phyloP scores from a whole-genome alignment of 2,797 vertebrate species.

The Lemur catta region DNA sequence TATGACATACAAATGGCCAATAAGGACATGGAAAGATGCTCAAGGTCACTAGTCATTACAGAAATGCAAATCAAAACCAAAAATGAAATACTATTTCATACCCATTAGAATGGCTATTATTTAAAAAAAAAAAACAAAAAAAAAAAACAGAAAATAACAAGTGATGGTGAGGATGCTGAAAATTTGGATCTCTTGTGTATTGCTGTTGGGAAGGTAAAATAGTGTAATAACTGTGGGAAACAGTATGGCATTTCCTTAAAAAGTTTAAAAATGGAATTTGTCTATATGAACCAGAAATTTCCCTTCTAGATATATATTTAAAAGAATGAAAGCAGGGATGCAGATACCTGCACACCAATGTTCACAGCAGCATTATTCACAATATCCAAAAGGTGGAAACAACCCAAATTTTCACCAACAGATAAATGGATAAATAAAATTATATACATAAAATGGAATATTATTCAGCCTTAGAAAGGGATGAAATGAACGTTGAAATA shows the following conservation, averaged over 20 bases:
- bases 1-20: background rate
- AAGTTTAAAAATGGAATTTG: background rate
- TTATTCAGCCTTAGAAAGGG: background rate
- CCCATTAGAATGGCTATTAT: background rate
- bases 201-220: background rate
- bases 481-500: background rate
- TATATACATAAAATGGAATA: background rate
- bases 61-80: slow-evolving; percentile 18
- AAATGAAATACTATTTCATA: background rate
- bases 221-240: background rate
- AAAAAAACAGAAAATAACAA: background rate
- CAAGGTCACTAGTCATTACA: background rate
- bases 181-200: background rate
- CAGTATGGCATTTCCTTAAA: background rate
- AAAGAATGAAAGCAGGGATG: background rate
- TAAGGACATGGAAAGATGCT: slow-evolving; percentile 8
- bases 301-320: background rate
- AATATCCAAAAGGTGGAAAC: background rate
- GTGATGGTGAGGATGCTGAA: background rate
- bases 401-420: background rate
- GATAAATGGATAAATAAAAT: background rate
- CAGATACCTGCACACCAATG: background rate
- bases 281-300: background rate
- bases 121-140: too few species aligned
- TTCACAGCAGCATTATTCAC: background rate